phyloP scores from a whole-genome alignment of 1,140 invertebrate species.

The Trichonephila inaurata region DNA sequence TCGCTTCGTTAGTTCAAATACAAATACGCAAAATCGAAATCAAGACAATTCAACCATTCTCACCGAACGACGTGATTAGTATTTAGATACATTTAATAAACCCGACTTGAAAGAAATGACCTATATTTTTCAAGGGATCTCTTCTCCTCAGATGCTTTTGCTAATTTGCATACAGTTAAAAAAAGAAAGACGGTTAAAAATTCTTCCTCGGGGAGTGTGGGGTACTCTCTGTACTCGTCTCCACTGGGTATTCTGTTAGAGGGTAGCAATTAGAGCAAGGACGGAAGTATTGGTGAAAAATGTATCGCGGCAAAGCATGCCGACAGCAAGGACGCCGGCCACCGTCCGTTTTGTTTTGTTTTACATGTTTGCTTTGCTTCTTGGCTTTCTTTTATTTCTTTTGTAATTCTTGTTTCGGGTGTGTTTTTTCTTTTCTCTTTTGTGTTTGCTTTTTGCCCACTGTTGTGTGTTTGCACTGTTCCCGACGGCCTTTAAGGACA shows the following conservation, averaged over 20 bases:
- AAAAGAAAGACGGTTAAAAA: not conserved
- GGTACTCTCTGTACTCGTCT: conserved; percentile 49
- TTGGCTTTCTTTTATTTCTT: not conserved
- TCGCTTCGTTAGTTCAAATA: not conserved
- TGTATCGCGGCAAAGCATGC: not conserved
- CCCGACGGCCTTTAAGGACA: not conserved
- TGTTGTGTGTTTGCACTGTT: not conserved
- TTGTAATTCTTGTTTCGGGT: not conserved
- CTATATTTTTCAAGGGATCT: conserved; percentile 8
- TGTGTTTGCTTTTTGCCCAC: too few relatives aligned
- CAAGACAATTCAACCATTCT: not conserved
- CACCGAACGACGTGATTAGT: not conserved
- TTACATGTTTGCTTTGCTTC: not conserved
- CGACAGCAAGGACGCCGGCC: conserved; percentile 17
- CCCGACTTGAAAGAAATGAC: not conserved
- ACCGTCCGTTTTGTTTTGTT: not conserved
- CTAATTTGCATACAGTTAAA: not conserved
- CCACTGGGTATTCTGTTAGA: not conserved
- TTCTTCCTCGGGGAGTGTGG: not conserved
- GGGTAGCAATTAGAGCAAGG: conserved; percentile 46
- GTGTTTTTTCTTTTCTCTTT: not conserved
- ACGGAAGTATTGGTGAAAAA: not conserved
- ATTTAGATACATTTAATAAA: not conserved
- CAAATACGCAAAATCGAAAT: not conserved
- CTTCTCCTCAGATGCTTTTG: not conserved